These are phyloP conservation scores for Chaenocephalus aceratus DNA, from an alignment of 2,113 vertebrate genomes.

Conservation along the genomic window DNA sequence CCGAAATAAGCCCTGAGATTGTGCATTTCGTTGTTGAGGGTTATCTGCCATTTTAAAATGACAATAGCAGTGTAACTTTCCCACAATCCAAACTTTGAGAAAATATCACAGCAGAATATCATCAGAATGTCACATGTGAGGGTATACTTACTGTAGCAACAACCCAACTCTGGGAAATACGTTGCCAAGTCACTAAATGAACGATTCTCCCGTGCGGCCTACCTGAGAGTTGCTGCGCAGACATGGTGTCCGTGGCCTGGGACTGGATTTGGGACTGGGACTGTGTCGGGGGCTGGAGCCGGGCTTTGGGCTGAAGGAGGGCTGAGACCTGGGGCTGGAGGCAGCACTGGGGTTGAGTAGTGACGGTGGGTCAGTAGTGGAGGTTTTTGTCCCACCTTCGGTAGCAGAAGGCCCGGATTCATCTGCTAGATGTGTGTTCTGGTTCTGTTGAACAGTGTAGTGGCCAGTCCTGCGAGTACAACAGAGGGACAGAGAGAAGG, in stretches of 20 bases:
- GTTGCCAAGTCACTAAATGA: not conserved
- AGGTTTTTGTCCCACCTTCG: conserved; percentile 4
- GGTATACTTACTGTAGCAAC: no score
- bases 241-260: conserved; percentile 24
- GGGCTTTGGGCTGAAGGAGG: conserved; percentile 50
- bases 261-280: conserved; percentile 41
- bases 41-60: not conserved
- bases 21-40: not conserved
- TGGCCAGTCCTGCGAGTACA: conserved; percentile 68
- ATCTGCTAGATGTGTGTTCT: conserved; percentile 47
- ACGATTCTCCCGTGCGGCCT: not conserved
- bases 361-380: not conserved
- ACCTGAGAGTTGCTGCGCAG: conserved; percentile 76
- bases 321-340: not conserved
- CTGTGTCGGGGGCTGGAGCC: conserved; percentile 66
- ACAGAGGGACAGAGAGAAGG: not conserved
- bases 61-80: not conserved
- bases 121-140: no score
- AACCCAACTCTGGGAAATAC: not conserved
- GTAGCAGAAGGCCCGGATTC: not conserved
- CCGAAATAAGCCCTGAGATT: not conserved
- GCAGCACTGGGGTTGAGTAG: conserved; percentile 4
- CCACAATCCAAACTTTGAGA: not conserved
- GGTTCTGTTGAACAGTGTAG: conserved; percentile 68
- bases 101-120: no score